phyloP scores from a whole-genome alignment of 1,140 invertebrate species.

The Micrasema minimum region DNA sequence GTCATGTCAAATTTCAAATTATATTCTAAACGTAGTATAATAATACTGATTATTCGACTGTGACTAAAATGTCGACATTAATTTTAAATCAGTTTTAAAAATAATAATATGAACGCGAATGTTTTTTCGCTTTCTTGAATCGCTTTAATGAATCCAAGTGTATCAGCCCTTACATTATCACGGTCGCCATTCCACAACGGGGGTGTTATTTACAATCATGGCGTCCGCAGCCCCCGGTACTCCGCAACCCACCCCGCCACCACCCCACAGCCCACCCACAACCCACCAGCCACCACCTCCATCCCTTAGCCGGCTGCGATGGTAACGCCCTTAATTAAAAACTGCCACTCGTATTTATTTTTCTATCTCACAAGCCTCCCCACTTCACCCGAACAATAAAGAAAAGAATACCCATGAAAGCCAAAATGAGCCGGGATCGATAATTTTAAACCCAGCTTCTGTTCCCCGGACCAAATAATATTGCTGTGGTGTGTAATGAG shows the following conservation, averaged over 20 bases:
- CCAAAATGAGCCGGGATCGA: conserved; percentile 11
- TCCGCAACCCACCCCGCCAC: background rate
- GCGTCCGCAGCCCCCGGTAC: conserved; percentile 29
- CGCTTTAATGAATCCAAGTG: too few relatives aligned
- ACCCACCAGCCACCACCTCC: too few relatives aligned
- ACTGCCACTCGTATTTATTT: conserved; percentile 54
- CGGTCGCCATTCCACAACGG: conserved; percentile 46
- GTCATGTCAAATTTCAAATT: too few relatives aligned
- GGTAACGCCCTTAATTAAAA: conserved; percentile 54
- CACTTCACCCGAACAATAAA: conserved; percentile 33
- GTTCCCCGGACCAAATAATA: too few relatives aligned
- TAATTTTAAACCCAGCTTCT: too few relatives aligned
- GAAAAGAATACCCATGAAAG: conserved; percentile 24
- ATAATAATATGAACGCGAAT: too few relatives aligned
- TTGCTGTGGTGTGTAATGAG: too few relatives aligned
- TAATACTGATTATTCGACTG: too few relatives aligned
- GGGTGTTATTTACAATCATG: conserved; percentile 53
- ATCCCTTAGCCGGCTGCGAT: conserved; percentile 45
- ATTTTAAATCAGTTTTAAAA: too few relatives aligned
- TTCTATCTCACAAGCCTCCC: conserved; percentile 43
- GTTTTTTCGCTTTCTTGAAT: too few relatives aligned
- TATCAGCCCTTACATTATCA: conserved; percentile 33
- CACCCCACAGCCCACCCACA: background rate
- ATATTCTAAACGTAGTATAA: too few relatives aligned
- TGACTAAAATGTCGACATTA: too few relatives aligned